Base-by-base conservation (phyloP, 1,140 invertebrate genomes). In the Oscheius sp. region DNA sequence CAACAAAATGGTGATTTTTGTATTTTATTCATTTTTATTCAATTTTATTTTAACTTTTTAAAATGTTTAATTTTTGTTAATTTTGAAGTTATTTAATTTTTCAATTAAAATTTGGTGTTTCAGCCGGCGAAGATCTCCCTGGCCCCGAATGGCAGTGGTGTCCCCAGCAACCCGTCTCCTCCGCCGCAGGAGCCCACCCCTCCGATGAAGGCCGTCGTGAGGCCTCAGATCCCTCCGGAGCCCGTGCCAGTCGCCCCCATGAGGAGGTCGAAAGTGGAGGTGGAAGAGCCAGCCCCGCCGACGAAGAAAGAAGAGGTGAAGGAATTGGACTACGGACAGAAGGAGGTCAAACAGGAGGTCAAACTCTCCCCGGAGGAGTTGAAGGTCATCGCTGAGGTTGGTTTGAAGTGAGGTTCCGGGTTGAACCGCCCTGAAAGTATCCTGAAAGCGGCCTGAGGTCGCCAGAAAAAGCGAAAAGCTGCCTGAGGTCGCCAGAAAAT, bases 1-100 rank as follows among this genome's bases (percentile, higher is more conserved):
- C 74, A 70, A 83, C 82, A 74, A 74, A 2, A 10, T 59, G 55
- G 58, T 64, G 2, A 36, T 23, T 34, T 13, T 45, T 45, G 15
- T 15, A n/a, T n/a, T n/a, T n/a, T n/a, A n/a, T n/a, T n/a, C n/a
- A n/a, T n/a, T n/a, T n/a, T n/a, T n/a, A n/a, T n/a, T n/a, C n/a
- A n/a, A n/a, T n/a, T n/a, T 42, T 42, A 42, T n/a, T 42, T 10
- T 59, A 28, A 23, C 55, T 23, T 15, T 59, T 59, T 23, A 59
- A 20, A 59, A 23, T 23, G 23, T 1, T 59, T 59, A 28, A 59
- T 15, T 59, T 59, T 23, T 59, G 23, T 20, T 23, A 45, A 45
- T 18, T 45, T 45, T 45, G 18, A 45, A 0, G 42, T 23, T 0
- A 15, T 45, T 18, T 45, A 15, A 45, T 45, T 45, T 45, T 45